Base-by-base conservation (phyloP, 2,113 vertebrate species). In the Phalacrocorax pelagicus region DNA sequence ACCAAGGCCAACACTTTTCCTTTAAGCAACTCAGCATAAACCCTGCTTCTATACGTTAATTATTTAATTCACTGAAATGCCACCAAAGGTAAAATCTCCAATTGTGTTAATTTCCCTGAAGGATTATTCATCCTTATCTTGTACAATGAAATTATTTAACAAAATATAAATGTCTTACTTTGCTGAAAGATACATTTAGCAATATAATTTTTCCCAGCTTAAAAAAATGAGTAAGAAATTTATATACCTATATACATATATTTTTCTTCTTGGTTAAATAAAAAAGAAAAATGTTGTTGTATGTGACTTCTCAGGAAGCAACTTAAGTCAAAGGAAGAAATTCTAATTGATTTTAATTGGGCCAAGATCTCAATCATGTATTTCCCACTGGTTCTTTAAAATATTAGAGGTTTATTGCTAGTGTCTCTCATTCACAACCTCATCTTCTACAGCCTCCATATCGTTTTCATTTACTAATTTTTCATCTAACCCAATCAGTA, bases 21-120 rank as follows among this genome's bases (percentile, higher is more conserved):
- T 74, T n/a, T 73, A 61, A 66, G 62, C 17, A 57, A 90, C 3
- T 5, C 32, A 71, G 10, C 6, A 6, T 44, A 57, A 95, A 70
- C 5, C 17, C 15, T 69, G 6, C 7, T 57, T 70, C 27, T 49
- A 30, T 72, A 58, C 49, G 22, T 74, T 92, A 71, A 73, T 90
- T 88, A 83, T 32, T 83, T 91, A 71, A 62, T 73, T 52, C 71
- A 86, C 59, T n/a, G n/a, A 94, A 90, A 86, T 8, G 58, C 4
- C 11, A 71, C 12, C 40, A 83, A 44, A 67, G 29, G 38, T 88
- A 66, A 88, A 94, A 58, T 73, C 36, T 62, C 8, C 13, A 79
- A 11, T 21, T 69, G 5, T 32, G 22, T 29, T 84, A 26, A 32
- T 44, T 83, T 70, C 72, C 9, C 15, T 15, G 34, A 74, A 85